Evolutionary conservation across 2,888 invertebrate genomes (phyloP), one percentile per base, ranked within the genome.

Genomic region (Agonopterix alstromeriana): DNA sequence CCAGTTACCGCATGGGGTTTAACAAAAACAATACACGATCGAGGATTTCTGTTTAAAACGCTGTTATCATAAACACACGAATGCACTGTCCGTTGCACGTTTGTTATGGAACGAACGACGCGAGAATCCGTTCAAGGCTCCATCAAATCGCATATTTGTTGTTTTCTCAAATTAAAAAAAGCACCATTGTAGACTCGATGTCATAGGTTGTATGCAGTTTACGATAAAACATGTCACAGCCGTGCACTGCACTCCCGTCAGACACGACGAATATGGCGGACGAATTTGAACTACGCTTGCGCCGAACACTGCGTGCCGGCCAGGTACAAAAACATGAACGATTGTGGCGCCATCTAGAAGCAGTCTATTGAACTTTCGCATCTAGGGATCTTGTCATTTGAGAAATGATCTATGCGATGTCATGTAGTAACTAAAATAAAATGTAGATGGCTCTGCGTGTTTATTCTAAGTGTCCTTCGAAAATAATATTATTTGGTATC

Each of bases 211-310:
- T 74, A 72, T 77, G 68, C 72, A 78, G 69, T 82, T 86, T 82
- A 80, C 82, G 84, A 79, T 75, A 83, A 84, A 86, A 86, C 85
- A 85, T 86, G 81, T 70, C 77, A 84, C 81, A 78, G 78, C 77
- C 79, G 84, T 75, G 73, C 85, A 82, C 82, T 82, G 83, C 84
- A 85, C 79, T 82, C 9, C 78, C 84, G 85, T 75, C 82, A 79
- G 86, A 86, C 85, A 84, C 86, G 85, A 85, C 85, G 84, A 88
- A 88, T 85, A 88, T 88, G 87, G 87, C 88, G 86, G 87, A 84
- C 81, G 86, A 78, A 79, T 85, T 85, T 75, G 76, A 84, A 88
- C 87, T 87, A 87, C 86, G 87, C 86, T 79, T 85, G 86, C 86
- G 78, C 74, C 35, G 59, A 58, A 56, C 57, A 65, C 70, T 8